Evolutionary conservation across 2,888 invertebrate species (phyloP), one percentile per base, ranked within the genome.

Genomic region (Eupeodes luniger): DNA sequence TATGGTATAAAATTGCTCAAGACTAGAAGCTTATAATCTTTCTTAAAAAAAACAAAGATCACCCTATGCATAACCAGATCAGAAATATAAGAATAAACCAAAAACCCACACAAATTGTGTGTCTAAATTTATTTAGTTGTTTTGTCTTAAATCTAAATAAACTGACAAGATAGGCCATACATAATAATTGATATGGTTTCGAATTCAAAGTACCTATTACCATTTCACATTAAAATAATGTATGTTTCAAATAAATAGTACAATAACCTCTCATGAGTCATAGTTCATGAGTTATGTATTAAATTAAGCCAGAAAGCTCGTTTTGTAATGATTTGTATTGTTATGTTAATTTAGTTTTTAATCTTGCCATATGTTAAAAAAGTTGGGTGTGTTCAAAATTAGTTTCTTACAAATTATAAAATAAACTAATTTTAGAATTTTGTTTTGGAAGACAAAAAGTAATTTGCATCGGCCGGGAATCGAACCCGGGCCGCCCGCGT

Each of bases 401-500:
- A 47, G 1, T 44, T 44, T 44, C 44, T 44, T 47, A 47, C 1
- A 47, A 47, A 11, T 47, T 47, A 47, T 47, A 47, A 12, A 47
- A 11, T 47, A 11, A 47, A 11, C 7, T 11, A 36, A 36, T 36
- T 16, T 27, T 27, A 27, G 27, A 27, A 27, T 27, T 27, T 27
- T 55, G 19, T 19, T 9, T 53, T 16, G 2, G 19, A 4, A n/a
- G 34, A 59, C 81, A 79, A 81, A 78, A 69, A 40, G 59, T 6
- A 4, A 1, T n/a, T 14, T 88, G 88, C 88, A 88, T 88, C 85
- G 85, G 88, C 88, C 88, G 85, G 88, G 88, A 88, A 88, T 88
- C 88, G 88, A 88, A 88, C 88, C 88, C 81, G 88, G 88, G 88
- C 88, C 88, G 88, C 88, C 85, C 88, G 88, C 88, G 88, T 88